Base-by-base conservation (phyloP, 1,140 invertebrate species). In the Vanessa tameamea region DNA sequence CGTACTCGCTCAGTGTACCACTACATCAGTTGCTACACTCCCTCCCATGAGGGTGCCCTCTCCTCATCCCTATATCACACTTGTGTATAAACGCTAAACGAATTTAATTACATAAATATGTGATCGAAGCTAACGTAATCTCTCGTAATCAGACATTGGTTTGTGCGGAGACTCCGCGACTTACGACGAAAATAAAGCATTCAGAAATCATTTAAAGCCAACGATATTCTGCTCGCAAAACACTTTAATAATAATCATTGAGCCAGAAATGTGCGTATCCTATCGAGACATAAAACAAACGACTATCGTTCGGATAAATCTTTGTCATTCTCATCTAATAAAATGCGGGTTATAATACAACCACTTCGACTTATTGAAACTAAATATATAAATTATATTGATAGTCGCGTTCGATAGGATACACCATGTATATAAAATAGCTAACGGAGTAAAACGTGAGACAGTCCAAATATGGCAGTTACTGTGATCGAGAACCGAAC, bases 401-500 rank as follows among this genome's bases (percentile, higher is more conserved):
- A 61, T 37, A 61, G 23, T 61, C 43, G 20, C 5, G 47, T 61
- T 47, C 53, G 63, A 63, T 43, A 76, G 47, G 12, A 50, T 61
- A 57, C 67, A 48, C 48, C 37, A 12, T 47, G 37, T 64, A 70
- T 63, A 77, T 57, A 59, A 75, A 66, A 73, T 47, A 48, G 66
- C 69, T 75, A 77, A 72, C 47, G 73, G 65, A 73, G 69, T 79
- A 79, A 81, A 78, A 78, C 64, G 70, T 50, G 51, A 76, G 67
- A 80, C 81, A 86, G 82, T 85, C 82, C 71, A 77, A 69, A 80
- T 83, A 85, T 85, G 83, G 83, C 82, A 84, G 85, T 84, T 79
- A 75, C 75, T 65, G 79, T 77, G 74, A 76, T 77, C 53, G 65
- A 73, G 53, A 75, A 73, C 74, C 66, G 59, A 79, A 80, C 64